Evolutionary conservation across 2,888 invertebrate genomes (phyloP).

Genomic region (Saturnia japonica): DNA sequence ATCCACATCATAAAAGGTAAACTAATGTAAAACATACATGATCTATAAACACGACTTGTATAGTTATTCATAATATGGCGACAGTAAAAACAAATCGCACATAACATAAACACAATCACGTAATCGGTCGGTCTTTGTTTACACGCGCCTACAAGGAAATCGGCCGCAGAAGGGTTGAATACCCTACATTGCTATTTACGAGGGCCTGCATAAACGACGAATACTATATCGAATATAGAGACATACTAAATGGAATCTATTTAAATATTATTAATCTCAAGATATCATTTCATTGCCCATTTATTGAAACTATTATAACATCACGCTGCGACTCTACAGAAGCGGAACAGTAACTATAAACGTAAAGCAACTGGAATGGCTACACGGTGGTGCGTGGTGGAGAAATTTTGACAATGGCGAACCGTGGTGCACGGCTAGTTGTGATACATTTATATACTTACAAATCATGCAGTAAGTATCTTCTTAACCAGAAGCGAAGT

Average conservation of each 20-base stretch:
- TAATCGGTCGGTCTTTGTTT: conserved; percentile 27
- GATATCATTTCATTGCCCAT: too few species aligned
- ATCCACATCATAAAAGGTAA: not conserved
- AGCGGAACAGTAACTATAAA: too few species aligned
- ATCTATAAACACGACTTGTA: not conserved
- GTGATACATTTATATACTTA: too few species aligned
- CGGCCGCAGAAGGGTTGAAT: conserved; percentile 16
- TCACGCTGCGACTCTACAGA: too few species aligned
- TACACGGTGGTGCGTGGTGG: too few species aligned
- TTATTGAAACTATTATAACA: too few species aligned
- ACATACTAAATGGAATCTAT: not conserved
- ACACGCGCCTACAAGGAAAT: conserved; percentile 23
- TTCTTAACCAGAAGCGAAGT: too few species aligned
- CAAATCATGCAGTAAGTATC: too few species aligned
- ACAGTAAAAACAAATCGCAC: conserved; percentile 6
- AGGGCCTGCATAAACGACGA: conserved; percentile 11
- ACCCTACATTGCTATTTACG: conserved; percentile 22
- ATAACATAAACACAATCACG: conserved; percentile 22
- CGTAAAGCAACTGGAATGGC: too few species aligned
- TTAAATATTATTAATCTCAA: too few species aligned
- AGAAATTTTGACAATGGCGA: too few species aligned
- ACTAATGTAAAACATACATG: not conserved
- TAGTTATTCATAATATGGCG: conserved; percentile 3
- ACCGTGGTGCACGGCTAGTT: too few species aligned
- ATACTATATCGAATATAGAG: not conserved